A percentile compares a stretch with the other conserved stretches of the same genome.
Evolutionary conservation across 2,113 vertebrate species (phyloP).

Genomic region (Alexandromys fortis): DNA sequence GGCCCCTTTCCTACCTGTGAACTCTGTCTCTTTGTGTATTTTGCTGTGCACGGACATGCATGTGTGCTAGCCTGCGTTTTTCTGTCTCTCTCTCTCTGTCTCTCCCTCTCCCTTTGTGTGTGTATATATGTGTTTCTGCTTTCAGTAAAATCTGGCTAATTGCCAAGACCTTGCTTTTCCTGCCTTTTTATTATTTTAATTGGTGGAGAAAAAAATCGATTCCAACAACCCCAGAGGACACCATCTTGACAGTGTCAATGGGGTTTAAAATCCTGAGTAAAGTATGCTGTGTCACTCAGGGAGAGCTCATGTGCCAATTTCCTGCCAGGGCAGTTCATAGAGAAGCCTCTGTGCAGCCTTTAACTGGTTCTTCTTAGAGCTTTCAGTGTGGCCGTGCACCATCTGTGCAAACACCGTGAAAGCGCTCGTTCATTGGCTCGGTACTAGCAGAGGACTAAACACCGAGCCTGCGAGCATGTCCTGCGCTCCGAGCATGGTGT

Average conservation of each 20-base stretch:
- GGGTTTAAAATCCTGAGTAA: background rate
- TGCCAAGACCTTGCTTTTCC: background rate
- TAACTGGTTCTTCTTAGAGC: background rate
- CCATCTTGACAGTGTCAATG: background rate
- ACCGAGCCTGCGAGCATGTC: background rate
- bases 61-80: too few relatives aligned
- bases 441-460: background rate
- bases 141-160: background rate
- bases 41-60: background rate
- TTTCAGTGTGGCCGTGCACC: background rate
- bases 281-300: background rate
- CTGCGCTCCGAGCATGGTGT: background rate
- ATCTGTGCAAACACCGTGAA: background rate
- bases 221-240: background rate
- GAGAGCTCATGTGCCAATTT: background rate
- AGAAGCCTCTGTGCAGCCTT: background rate
- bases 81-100: too few relatives aligned
- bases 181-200: background rate
- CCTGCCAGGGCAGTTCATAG: background rate
- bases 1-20: background rate
- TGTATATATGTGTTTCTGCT: background rate
- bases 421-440: background rate
- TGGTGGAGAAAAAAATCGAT: background rate
- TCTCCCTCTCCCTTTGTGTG: too few relatives aligned
- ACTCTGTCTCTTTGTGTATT: background rate